Base-by-base conservation (phyloP, 1,140 invertebrate genomes). In the Oncopodura yosiiana region DNA sequence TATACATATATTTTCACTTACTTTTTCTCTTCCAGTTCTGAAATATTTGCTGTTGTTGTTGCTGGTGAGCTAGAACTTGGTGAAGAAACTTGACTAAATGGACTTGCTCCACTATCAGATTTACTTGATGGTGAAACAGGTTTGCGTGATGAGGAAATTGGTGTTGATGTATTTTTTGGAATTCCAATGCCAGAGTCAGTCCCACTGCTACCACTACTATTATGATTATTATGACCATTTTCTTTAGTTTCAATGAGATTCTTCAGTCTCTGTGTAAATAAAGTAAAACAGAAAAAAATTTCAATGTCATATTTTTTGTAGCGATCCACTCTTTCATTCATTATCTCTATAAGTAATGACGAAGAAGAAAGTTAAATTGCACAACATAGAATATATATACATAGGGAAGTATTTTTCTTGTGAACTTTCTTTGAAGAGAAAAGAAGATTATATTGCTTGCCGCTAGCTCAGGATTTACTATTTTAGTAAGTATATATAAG, bases 171-270 rank as follows among this genome's bases (percentile, higher is more conserved):
- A 14, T 34, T 6, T 9, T 14, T 34, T 2, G 34, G 18, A 3
- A 11, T 8, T 11, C 46, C 23, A 23, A 21, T 8, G 9, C 29
- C 16, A 32, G 16, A 34, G 18, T 21, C 3, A 3, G 42, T n/a
- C n/a, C n/a, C n/a, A n/a, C n/a, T n/a, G n/a, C n/a, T n/a, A n/a
- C n/a, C n/a, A n/a, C n/a, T 6, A 29, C 27, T 39, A 19, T 16
- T 32, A 27, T 52, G 30, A 4, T 19, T n/a, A n/a, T n/a, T 44
- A 18, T 49, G 44, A 8, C 59, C 53, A 53, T 61, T 61, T 30
- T 56, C 61, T 21, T 60, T 60, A 0, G 50, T 37, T 24, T 59
- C 54, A 9, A 62, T 30, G 11, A 62, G 19, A 37, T 52, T 54
- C 41, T 58, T 58, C 21, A 62, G 53, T 14, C 42, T 27, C 60